Evolutionary conservation across 2,888 invertebrate genomes (phyloP).

Genomic region (Portevinia maculata): DNA sequence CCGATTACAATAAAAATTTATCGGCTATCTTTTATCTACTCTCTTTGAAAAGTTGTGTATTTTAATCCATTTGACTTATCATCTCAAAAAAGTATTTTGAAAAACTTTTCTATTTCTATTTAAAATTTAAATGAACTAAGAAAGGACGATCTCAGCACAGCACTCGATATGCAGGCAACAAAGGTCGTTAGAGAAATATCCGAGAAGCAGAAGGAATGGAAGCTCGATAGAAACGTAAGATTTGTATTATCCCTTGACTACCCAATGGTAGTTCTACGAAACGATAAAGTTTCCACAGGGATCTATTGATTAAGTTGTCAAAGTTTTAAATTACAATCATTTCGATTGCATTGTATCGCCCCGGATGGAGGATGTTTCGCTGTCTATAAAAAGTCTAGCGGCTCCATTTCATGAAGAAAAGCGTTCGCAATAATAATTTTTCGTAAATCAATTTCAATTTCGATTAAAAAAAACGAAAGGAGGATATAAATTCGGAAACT

Average conservation of each 20-base stretch:
- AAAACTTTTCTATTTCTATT: constrained; percentile 33
- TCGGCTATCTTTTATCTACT: neutral
- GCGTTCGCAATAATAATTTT: constrained; percentile 16
- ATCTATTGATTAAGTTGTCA: constrained; percentile 22
- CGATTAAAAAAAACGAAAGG: constrained; percentile 14
- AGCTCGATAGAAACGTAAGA: constrained; percentile 4
- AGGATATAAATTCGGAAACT: constrained; percentile 9
- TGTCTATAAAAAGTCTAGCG: neutral
- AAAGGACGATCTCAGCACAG: neutral
- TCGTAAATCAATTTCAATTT: constrained; percentile 23
- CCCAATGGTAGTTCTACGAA: neutral
- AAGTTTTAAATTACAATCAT: constrained; percentile 42
- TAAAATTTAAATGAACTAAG: constrained; percentile 1
- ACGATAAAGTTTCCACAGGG: constrained; percentile 29
- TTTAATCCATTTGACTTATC: constrained; percentile 15
- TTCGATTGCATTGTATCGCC: constrained; percentile 33
- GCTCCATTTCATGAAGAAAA: neutral
- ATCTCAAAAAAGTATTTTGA: neutral
- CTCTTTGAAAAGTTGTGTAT: neutral
- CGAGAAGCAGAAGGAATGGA: neutral
- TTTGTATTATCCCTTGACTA: constrained; percentile 7
- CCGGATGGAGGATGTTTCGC: neutral
- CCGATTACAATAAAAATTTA: neutral
- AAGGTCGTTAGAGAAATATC: neutral
- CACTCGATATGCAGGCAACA: neutral